Evolutionary conservation across 2,797 vertebrate species (phyloP), one percentile per base, ranked within the genome.

Genomic region (Zalophus californianus): DNA sequence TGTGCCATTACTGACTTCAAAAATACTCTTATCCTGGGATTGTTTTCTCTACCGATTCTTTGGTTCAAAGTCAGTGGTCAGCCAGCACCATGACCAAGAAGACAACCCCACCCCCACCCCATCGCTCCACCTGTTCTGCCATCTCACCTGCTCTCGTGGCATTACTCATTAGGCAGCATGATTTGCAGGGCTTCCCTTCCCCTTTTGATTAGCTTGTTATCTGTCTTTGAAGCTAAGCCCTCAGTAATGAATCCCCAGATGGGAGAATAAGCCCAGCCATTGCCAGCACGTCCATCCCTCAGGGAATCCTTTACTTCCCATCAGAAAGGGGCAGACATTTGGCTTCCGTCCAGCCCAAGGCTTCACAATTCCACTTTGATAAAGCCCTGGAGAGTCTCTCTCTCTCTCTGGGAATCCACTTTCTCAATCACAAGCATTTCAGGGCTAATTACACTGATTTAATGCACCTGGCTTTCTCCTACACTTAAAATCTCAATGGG

Each of bases 131-230:
- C 54, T 62, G 60, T 23, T 78, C 58, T 35, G 2, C 60, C 66
- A 32, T 38, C 91, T 79, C 48, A 58, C 66, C 93, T 64, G 89
- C 56, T 85, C 29, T 73, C 79, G 20, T 64, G 72, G 72, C 0
- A 0, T 70, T 56, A 32, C 94, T 97, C 94, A 94, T 95, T 97
- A 97, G 62, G 88, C 90, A 94, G 41, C 41, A 23, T 13, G 92
- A 77, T 96, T 91, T 92, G 38, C 75, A 86, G 85, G 78, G 48
- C 68, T 80, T 90, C 72, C 48, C 82, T 54, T 93, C 88, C 95
- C 64, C 64, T 91, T 92, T 84, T 93, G 95, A 97, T 97, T 94
- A 98, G 93, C 97, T 98, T 97, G 96, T 97, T 96, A 97, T 97
- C 95, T 95, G 95, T 90, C 80, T 96, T 90, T 96, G 92, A 95